phyloP scores from a whole-genome alignment of 2,113 vertebrate genomes.

The Paradoxurus hermaphroditus region DNA sequence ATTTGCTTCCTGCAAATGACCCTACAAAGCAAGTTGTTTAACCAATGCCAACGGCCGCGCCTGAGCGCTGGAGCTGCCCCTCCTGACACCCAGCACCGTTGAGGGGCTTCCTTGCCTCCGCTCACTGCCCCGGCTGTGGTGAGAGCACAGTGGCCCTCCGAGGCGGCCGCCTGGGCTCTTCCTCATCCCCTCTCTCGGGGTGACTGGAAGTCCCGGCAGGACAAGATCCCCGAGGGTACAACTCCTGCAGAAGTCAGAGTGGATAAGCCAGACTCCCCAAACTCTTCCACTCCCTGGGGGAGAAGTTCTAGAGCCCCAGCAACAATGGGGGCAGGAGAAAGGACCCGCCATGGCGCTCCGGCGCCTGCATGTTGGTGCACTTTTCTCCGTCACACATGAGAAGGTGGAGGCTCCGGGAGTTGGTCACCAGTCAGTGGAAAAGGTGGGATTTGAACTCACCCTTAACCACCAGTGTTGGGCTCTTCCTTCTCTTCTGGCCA shows the following conservation, averaged over 20 bases:
- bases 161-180: background rate
- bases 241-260: background rate
- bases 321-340: background rate
- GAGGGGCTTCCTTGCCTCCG: background rate
- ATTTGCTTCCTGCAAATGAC: background rate
- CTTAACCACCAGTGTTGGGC: background rate
- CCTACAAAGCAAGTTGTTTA: background rate
- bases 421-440: background rate
- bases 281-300: background rate
- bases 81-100: background rate
- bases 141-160: background rate
- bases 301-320: background rate
- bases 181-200: background rate
- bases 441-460: background rate
- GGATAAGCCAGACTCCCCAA: rapidly evolving
- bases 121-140: too few relatives aligned
- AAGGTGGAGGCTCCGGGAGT: background rate
- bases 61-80: rapidly evolving
- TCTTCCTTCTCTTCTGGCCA: background rate
- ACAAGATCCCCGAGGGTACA: background rate
- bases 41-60: rapidly evolving
- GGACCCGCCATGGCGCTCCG: background rate
- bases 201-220: background rate
- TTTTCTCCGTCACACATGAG: background rate
- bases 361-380: background rate